phyloP scores from a whole-genome alignment of 2,888 invertebrate species.

The Drosophila nigricruria region DNA sequence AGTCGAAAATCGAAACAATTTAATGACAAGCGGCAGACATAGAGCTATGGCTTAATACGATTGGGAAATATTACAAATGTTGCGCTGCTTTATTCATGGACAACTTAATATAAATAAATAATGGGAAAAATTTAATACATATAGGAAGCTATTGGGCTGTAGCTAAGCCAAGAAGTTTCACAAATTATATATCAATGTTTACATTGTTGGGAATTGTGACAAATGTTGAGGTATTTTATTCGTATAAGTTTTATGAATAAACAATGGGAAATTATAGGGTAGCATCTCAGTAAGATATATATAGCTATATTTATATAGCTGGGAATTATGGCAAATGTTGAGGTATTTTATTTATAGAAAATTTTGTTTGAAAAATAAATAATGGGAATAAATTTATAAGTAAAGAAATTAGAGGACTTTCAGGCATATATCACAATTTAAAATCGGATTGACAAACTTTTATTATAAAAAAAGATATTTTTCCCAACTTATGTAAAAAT shows the following conservation, averaged over 20 bases:
- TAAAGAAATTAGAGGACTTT: background rate
- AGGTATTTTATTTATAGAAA: background rate
- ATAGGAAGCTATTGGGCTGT: too few relatives aligned
- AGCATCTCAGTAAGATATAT: too few relatives aligned
- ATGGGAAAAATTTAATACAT: background rate
- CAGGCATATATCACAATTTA: too few relatives aligned
- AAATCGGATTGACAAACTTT: too few relatives aligned
- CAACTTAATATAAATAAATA: constrained; percentile 3
- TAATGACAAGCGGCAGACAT: constrained; percentile 2
- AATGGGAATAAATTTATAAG: too few relatives aligned
- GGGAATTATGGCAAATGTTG: constrained; percentile 1
- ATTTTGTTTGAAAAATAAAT: background rate
- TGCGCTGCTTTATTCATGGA: background rate
- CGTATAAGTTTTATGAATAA: background rate
- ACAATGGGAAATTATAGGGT: too few relatives aligned
- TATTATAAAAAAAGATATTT: background rate
- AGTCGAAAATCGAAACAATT: constrained; percentile 10
- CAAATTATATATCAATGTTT: background rate
- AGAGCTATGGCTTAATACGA: constrained; percentile 22
- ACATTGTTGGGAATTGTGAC: background rate
- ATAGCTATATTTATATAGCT: background rate
- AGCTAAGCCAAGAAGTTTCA: too few relatives aligned
- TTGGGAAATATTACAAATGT: constrained; percentile 11
- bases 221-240: background rate
- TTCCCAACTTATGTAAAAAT: background rate